A percentile compares a stretch with the other conserved stretches of the same genome.
Evolutionary conservation across 2,113 vertebrate species (phyloP).

Genomic region (Triplophysa siluroides): DNA sequence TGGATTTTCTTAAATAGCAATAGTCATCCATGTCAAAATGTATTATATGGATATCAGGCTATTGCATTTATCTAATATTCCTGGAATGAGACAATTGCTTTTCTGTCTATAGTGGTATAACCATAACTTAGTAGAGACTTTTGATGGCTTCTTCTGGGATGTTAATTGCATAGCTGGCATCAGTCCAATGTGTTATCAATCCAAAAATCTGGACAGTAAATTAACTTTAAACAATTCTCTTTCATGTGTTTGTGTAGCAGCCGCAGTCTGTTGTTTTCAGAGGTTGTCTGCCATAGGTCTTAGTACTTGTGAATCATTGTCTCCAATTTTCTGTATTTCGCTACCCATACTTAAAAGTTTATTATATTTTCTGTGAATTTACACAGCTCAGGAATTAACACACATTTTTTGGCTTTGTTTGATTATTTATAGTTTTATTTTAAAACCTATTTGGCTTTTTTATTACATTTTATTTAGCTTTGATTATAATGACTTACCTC

Average conservation of each 20-base stretch:
- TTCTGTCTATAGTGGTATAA: not conserved
- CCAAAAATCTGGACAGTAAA: slow-evolving; percentile 70
- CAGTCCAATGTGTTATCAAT: slow-evolving; percentile 62
- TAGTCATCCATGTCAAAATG: not conserved
- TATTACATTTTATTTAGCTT: not conserved
- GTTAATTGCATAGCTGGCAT: slow-evolving; percentile 63
- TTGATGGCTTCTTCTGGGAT: slow-evolving; percentile 62
- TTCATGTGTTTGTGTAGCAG: slow-evolving; percentile 69
- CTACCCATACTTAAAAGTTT: not conserved
- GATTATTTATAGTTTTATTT: not conserved
- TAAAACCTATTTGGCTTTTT: not conserved
- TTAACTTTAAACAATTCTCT: slow-evolving; percentile 77
- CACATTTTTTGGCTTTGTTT: not conserved
- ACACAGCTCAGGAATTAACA: not conserved
- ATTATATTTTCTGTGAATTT: not conserved
- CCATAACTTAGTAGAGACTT: slow-evolving; percentile 55
- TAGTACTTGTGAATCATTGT: slow-evolving; percentile 5
- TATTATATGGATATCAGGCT: not conserved
- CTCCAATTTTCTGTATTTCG: not conserved
- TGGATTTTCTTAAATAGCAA: not conserved
- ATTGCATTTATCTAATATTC: not conserved
- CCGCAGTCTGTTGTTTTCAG: slow-evolving; percentile 47
- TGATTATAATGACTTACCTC: not conserved
- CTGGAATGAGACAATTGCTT: not conserved
- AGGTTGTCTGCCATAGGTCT: slow-evolving; percentile 12